Evolutionary conservation across 2,113 vertebrate species (phyloP).

Genomic region (Pica pica): DNA sequence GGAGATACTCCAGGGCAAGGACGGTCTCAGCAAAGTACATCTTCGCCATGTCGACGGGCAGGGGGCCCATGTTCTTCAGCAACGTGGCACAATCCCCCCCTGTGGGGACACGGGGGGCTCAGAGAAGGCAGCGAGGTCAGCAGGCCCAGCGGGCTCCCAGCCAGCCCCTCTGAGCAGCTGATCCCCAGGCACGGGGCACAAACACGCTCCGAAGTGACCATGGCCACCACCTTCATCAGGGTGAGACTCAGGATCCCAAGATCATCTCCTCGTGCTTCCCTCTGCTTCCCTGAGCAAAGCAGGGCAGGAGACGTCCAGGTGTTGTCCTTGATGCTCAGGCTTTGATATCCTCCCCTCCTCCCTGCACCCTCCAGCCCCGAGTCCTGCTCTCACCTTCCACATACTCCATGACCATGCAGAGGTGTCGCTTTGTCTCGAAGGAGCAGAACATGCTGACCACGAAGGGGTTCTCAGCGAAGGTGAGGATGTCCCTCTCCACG

Average conservation of each 20-base stretch:
- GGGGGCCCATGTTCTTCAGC: constrained; percentile 95
- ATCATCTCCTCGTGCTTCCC: background rate
- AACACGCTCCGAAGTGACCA: fast-evolving
- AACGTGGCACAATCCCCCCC: constrained; percentile 94
- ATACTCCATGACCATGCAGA: constrained; percentile 99
- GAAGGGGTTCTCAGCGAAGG: constrained; percentile 95
- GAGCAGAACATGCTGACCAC: constrained; percentile 99
- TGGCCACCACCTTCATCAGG: background rate
- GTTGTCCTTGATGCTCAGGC: background rate
- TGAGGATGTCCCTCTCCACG: constrained; percentile 95
- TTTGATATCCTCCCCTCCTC: background rate
- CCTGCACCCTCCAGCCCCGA: fast-evolving
- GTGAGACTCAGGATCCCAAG: background rate
- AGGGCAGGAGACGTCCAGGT: background rate
- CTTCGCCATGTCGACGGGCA: constrained; percentile 93
- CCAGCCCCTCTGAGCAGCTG: background rate
- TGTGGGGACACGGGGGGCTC: background rate
- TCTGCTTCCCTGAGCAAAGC: background rate
- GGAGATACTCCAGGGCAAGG: constrained; percentile 91
- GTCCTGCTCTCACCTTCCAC: constrained; percentile 84
- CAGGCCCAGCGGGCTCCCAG: background rate
- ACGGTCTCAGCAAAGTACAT: constrained; percentile 98
- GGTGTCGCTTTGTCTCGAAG: constrained; percentile 91
- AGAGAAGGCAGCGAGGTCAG: background rate
- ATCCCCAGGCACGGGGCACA: background rate